A percentile compares a stretch with the other conserved stretches of the same genome.
These are phyloP conservation scores for Pelusios castaneus DNA, from an alignment of 2,113 vertebrate genomes.

Conservation along the genomic window DNA sequence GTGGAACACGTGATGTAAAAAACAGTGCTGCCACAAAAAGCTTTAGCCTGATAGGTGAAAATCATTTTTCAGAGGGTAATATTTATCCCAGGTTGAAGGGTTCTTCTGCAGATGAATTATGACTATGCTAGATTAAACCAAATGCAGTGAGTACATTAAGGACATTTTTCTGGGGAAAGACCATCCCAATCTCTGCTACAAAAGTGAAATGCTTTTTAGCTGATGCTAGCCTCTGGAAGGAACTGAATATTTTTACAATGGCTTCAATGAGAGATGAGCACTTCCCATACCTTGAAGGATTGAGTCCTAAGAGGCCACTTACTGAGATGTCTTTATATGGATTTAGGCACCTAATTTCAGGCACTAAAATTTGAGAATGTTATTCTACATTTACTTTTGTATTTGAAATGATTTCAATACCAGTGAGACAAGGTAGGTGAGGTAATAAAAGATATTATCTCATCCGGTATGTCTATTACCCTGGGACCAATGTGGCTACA, in stretches of 20 bases:
- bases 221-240: too few relatives aligned
- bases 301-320: not conserved
- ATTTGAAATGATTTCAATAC: not conserved
- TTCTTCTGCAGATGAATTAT: not conserved
- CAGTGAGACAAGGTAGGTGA: too few relatives aligned
- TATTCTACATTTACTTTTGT: not conserved
- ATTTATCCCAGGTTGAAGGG: not conserved
- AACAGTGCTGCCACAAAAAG: not conserved
- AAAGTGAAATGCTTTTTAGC: too few relatives aligned
- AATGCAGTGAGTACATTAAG: too few relatives aligned
- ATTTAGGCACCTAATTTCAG: not conserved
- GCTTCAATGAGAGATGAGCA: not conserved
- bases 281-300: not conserved
- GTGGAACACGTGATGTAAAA: fast-evolving
- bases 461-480: too few relatives aligned
- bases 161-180: too few relatives aligned
- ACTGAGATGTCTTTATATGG: not conserved
- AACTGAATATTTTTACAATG: not conserved
- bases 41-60: not conserved
- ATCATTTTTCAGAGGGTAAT: not conserved
- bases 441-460: too few relatives aligned
- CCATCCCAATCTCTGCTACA: too few relatives aligned
- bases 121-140: too few relatives aligned
- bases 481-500: too few relatives aligned
- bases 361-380: not conserved